Base-by-base conservation (phyloP, 2,113 vertebrate species). In the Nannospalax galili region DNA sequence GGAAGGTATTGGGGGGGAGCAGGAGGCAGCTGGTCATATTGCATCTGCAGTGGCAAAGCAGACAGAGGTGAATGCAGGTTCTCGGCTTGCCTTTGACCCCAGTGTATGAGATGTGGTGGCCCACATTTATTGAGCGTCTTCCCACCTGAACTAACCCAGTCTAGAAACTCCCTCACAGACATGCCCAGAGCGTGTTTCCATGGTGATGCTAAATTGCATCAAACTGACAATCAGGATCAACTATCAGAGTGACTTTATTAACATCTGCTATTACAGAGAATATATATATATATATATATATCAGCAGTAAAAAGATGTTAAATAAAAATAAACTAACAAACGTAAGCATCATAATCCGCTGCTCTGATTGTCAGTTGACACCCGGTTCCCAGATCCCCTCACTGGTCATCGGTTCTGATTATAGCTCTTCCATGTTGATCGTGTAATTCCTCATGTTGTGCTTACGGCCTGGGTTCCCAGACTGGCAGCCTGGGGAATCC, bases 391-490 rank as follows among this genome's bases (percentile, higher is more conserved):
- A 1, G 5, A 35, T 30, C 9, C 9, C 40, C 35, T 48, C 17
- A 5, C 58, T 48, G 16, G n/a, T 35, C 35, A 30, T 4, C 7
- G 32, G n/a, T 48, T 58, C 74, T 77, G 60, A 37, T 48, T 60
- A 64, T 45, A n/a, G 0, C 11, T 2, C 37, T 40, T 32, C 0
- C 15, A n/a, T n/a, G n/a, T n/a, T n/a, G n/a, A n/a, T 86, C 64
- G 7, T 22, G 1, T 26, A 1, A 3, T 16, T 65, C 81, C 32
- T 77, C 2, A 22, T 1, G 9, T n/a, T 6, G 0, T 0, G 3
- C 11, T 40, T 45, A 5, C 24, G 1, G 5, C 0, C 22, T 37
- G 1, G 0, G 42, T 40, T 26, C 75, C 30, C 26, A 20, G 24
- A 64, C 2, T 0, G 1, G 40, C 24, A 40, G 5, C 72, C 30